Conservation (phyloP, 2,888 invertebrate species). For the Tetranychus truncatus region DNA sequence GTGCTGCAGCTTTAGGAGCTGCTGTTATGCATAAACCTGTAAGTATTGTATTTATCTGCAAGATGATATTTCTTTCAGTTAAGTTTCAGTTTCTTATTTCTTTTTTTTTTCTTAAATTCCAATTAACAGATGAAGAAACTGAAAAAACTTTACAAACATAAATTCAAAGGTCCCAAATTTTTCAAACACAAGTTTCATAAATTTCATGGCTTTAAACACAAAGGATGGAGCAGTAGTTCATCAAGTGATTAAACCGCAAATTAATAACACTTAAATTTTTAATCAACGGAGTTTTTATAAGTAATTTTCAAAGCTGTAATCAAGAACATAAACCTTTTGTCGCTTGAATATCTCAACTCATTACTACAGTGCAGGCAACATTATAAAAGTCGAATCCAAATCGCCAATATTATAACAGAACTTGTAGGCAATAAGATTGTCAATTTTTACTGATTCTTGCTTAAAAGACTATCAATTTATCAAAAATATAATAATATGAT, state of each 20-base stretch:
- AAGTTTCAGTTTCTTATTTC: not conserved
- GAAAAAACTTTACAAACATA: conserved; percentile 24
- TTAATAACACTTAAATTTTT: no score
- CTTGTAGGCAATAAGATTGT: no score
- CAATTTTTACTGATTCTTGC: no score
- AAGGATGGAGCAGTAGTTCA: conserved; percentile 22
- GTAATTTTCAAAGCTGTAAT: no score
- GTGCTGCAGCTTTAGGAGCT: conserved; percentile 26
- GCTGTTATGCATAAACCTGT: conserved; percentile 25
- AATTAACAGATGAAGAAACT: conserved; percentile 24
- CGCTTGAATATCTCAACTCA: no score
- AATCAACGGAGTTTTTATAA: no score
- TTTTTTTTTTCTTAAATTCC: not conserved
- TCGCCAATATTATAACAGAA: no score
- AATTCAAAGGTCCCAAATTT: conserved; percentile 18
- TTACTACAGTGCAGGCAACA: no score
- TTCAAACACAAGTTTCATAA: conserved; percentile 12
- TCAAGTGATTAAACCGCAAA: not conserved
- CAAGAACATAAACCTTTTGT: no score
- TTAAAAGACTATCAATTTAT: no score
- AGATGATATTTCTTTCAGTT: not conserved
- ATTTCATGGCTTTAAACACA: conserved; percentile 19
- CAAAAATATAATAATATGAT: no score
- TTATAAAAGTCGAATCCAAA: no score
- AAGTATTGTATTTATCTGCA: conserved; percentile 13